phyloP scores from a whole-genome alignment of 2,797 vertebrate species.

The Pseudochirops corinnae region DNA sequence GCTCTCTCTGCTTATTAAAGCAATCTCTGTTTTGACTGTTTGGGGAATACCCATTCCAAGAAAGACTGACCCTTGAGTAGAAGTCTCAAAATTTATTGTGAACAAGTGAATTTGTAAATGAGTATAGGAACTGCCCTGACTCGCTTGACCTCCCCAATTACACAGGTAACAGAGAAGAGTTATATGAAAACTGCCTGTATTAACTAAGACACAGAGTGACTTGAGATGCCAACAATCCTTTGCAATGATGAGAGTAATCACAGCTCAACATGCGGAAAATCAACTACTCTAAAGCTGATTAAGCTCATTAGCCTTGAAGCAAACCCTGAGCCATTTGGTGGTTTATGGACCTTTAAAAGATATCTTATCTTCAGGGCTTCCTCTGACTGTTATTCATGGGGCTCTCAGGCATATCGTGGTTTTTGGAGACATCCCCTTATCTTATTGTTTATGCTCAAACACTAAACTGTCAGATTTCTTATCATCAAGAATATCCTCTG shows the following conservation, averaged over 20 bases:
- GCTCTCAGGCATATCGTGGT: not conserved
- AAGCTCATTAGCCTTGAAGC: not conserved
- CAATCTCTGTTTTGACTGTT: not conserved
- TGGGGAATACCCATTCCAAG: not conserved
- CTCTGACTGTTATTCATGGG: not conserved
- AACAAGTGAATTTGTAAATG: not conserved
- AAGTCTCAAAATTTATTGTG: not conserved
- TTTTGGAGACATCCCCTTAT: not conserved
- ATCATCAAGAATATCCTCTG: not conserved
- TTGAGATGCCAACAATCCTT: not conserved
- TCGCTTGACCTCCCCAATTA: not conserved
- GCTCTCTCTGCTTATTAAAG: not conserved
- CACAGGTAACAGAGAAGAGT: not conserved
- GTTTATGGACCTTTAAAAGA: not conserved
- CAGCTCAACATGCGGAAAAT: not conserved
- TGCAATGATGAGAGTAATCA: not conserved
- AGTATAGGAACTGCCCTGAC: not conserved
- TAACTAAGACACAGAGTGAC: not conserved
- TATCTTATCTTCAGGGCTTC: not conserved
- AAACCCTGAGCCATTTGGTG: not conserved
- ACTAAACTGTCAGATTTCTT: not conserved
- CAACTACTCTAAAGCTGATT: not conserved
- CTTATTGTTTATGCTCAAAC: not conserved
- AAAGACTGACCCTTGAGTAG: constrained; percentile 45
- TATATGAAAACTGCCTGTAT: not conserved